Percentiles rank a stretch among this genome's conserved stretches.
Conservation (phyloP, 2,888 invertebrate genomes). For the Conops quadrifasciatus region DNA sequence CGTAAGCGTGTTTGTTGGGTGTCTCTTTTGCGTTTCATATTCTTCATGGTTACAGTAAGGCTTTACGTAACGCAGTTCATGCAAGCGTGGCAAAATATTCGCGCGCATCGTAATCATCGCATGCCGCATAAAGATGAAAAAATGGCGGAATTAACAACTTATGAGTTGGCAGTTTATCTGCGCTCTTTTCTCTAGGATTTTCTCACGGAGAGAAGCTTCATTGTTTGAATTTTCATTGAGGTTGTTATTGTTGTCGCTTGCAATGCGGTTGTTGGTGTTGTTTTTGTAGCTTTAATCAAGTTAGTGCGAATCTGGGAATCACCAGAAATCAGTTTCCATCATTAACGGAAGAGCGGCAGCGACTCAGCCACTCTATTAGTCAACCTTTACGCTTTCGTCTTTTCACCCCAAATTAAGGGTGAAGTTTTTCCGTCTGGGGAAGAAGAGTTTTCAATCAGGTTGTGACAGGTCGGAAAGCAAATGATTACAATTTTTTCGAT, state of each 20-base stretch:
- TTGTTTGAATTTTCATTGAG: not conserved
- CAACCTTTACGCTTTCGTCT: too few species aligned
- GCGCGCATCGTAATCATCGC: not conserved
- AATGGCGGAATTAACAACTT: constrained; percentile 18
- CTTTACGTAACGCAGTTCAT: not conserved
- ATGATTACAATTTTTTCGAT: too few species aligned
- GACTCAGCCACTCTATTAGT: too few species aligned
- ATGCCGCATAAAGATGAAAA: constrained; percentile 12
- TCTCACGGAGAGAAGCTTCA: not conserved
- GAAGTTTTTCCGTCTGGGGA: too few species aligned
- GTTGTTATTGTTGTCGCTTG: not conserved
- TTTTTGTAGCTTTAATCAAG: not conserved
- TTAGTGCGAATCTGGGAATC: constrained; percentile 14
- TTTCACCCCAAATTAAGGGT: too few species aligned
- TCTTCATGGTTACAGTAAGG: constrained; percentile 1
- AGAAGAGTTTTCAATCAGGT: too few species aligned
- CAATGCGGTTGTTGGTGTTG: not conserved
- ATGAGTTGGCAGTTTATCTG: not conserved
- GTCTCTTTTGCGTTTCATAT: not conserved
- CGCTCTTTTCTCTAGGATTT: too few species aligned
- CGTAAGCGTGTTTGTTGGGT: constrained; percentile 3
- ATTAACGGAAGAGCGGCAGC: too few species aligned
- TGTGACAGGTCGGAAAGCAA: too few species aligned
- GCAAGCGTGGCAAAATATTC: constrained; percentile 17
- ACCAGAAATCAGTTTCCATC: too few species aligned